These are phyloP conservation scores for Phylloscopus trochiloides DNA, from an alignment of 2,113 vertebrate species.

Conservation along the genomic window DNA sequence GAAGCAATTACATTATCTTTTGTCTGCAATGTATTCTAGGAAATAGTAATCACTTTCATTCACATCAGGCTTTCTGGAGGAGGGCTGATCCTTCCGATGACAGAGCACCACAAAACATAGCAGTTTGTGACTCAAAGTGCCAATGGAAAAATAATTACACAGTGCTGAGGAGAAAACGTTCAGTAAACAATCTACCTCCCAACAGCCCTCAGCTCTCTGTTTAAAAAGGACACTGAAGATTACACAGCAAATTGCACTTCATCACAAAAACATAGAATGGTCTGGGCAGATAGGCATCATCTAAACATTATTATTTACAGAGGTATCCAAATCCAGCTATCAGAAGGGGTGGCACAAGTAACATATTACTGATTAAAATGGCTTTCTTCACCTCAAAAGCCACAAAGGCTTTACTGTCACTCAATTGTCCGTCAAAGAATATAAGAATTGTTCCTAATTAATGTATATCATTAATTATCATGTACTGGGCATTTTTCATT, in stretches of 20 bases:
- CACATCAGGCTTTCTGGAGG: not conserved
- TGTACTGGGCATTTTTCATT: not conserved
- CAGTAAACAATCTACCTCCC: not conserved
- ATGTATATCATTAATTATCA: not conserved
- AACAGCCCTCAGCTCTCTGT: not conserved
- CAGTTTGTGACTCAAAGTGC: not conserved
- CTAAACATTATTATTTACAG: not conserved
- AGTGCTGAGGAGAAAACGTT: not conserved
- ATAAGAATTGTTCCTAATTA: not conserved
- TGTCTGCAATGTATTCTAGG: not conserved
- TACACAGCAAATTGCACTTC: not conserved
- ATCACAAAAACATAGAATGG: not conserved
- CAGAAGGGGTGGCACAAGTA: not conserved
- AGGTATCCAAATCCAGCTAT: not conserved
- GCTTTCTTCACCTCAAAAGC: not conserved
- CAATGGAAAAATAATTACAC: not conserved
- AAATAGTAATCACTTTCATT: slow-evolving; percentile 11
- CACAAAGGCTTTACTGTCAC: not conserved
- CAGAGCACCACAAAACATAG: not conserved
- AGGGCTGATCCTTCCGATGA: not conserved
- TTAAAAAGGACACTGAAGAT: not conserved
- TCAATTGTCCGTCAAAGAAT: not conserved
- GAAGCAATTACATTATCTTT: slow-evolving; percentile 19
- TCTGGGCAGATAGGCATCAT: not conserved
- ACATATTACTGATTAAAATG: not conserved